Evolutionary conservation across 1,140 invertebrate genomes (phyloP).

Genomic region (Chironomus striatipennis): DNA sequence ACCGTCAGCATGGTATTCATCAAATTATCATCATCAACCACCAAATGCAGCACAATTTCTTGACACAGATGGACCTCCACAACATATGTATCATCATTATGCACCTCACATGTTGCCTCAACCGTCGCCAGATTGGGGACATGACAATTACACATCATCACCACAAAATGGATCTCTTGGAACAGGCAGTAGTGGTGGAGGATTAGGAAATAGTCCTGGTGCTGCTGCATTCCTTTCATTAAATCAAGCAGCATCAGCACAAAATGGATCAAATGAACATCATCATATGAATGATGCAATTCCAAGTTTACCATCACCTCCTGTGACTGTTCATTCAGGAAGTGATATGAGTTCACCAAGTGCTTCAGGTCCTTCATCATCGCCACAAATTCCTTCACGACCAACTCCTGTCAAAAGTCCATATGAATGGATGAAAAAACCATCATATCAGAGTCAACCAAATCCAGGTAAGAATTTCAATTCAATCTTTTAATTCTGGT

Average conservation of each 20-base stretch:
- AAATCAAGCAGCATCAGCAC: constrained; percentile 36
- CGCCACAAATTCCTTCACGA: constrained; percentile 37
- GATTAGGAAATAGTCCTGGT: constrained; percentile 29
- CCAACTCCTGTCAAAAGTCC: constrained; percentile 63
- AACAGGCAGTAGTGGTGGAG: not conserved
- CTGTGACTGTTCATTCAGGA: constrained; percentile 53
- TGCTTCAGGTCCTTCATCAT: constrained; percentile 40
- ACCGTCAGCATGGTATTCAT: constrained; percentile 32
- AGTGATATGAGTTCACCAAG: constrained; percentile 59
- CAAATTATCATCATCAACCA: constrained; percentile 35
- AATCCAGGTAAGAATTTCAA: constrained; percentile 65
- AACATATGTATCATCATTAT: constrained; percentile 43
- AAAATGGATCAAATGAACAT: constrained; percentile 34
- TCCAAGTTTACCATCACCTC: constrained; percentile 45
- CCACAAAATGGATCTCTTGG: constrained; percentile 30
- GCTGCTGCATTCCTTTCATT: constrained; percentile 37
- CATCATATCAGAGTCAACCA: constrained; percentile 69
- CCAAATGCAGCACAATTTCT: constrained; percentile 44
- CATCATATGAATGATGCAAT: constrained; percentile 29
- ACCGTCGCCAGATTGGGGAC: constrained; percentile 33
- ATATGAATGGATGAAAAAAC: constrained; percentile 85
- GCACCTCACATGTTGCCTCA: constrained; percentile 38
- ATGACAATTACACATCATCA: constrained; percentile 39
- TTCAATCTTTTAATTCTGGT: not conserved
- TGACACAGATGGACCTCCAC: constrained; percentile 40